These are phyloP conservation scores for Callipepla californica DNA, from an alignment of 2,113 vertebrate genomes.

Conservation along the genomic window DNA sequence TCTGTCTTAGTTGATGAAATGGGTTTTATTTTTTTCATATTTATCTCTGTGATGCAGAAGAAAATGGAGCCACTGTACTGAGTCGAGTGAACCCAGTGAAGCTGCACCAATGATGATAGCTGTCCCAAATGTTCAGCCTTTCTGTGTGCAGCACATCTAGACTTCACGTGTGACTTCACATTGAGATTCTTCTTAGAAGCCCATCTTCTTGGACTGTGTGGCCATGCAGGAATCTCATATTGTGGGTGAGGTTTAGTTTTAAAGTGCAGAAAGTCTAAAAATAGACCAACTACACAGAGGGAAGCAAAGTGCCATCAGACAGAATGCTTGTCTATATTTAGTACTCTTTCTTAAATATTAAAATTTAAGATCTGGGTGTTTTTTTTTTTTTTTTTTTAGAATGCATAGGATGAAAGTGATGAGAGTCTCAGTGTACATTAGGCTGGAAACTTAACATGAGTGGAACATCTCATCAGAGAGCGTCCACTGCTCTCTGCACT, in stretches of 20 bases:
- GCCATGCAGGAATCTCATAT: not conserved
- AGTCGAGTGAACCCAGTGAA: not conserved
- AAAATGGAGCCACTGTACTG: not conserved
- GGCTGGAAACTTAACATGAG: not conserved
- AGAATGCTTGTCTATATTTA: not conserved
- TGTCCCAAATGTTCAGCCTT: not conserved
- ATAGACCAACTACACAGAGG: not conserved
- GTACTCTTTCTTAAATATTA: not conserved
- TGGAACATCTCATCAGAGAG: not conserved
- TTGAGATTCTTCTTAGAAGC: not conserved
- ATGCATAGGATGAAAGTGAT: not conserved
- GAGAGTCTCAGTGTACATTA: not conserved
- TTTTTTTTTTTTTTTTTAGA: not conserved
- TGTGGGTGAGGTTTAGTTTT: not conserved
- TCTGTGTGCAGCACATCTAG: not conserved
- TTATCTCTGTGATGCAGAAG: not conserved
- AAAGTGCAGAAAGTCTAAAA: not conserved
- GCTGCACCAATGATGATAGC: not conserved
- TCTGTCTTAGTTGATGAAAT: not conserved
- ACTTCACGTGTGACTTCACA: rapidly evolving
- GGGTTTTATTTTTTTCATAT: not conserved
- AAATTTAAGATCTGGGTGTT: not conserved
- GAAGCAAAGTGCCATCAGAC: not conserved
- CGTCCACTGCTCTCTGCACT: not conserved
- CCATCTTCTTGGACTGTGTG: not conserved